Evolutionary conservation across 2,888 invertebrate species (phyloP), one percentile per base, ranked within the genome.

Genomic region (Panopea generosa): DNA sequence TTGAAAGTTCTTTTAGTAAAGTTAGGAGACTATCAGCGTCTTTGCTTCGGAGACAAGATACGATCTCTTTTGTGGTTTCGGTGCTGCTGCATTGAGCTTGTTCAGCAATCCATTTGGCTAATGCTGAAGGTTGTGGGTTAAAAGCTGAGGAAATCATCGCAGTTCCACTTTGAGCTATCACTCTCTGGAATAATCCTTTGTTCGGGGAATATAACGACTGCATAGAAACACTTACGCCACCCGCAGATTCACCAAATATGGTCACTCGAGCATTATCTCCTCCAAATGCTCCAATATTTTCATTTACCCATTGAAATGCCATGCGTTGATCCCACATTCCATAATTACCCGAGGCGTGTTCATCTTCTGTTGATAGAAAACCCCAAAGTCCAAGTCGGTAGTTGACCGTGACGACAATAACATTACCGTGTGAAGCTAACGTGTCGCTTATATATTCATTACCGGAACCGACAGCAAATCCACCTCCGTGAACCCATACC

Each of bases 301-400:
- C 33, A 33, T 33, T 33, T 11, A 33, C 33, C 33, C 33, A 33
- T 4, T 11, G 56, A 27, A 66, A 47, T 26, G 65, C 65, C 14
- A 47, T 18, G 3, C 29, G 55, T 47, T 66, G 65, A 27, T 66
- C 65, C 65, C 65, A 66, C 11, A 66, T 47, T 20, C 65, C 65
- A 9, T 55, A 45, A 27, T 66, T 66, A 0, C 65, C 65, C 0
- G 47, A 47, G 2, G 45, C 55, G 26, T 55, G 27, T 45, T 66
- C 45, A 16, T 66, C 65, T 7, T 29, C 47, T 14, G 55, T 47
- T n/a, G 47, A 27, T 2, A 66, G 47, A 47, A 66, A 66, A 14
- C 65, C 65, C 43, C 55, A 56, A 27, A 55, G 20, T 1, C 55
- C 55, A 7, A 66, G 65, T 22, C 65, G 14, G 24, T 66, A 66